Conservation (phyloP, 2,888 invertebrate species). For the Lomographa bimaculata region DNA sequence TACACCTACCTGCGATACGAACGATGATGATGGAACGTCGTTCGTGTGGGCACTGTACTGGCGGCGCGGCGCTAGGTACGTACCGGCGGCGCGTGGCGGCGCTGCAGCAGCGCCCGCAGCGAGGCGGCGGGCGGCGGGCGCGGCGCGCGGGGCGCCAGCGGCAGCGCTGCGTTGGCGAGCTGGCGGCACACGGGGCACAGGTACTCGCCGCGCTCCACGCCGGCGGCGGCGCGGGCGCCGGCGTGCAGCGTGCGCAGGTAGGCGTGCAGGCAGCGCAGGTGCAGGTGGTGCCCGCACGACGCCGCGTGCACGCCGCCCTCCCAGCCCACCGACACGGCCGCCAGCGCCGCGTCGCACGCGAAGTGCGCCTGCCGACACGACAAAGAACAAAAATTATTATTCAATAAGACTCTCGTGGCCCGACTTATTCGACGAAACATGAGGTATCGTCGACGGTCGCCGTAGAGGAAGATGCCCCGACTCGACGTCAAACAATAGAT, state of each 20-base stretch:
- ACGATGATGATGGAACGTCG: no score
- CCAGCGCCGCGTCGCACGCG: slow-evolving; percentile 44
- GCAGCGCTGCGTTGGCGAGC: slow-evolving; percentile 89
- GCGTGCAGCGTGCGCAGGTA: slow-evolving; percentile 94
- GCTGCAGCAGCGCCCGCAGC: slow-evolving; percentile 60
- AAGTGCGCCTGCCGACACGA: slow-evolving; percentile 89
- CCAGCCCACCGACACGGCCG: slow-evolving; percentile 82
- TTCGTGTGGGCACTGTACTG: no score
- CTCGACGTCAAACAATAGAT: no score
- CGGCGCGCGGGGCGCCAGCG: slow-evolving; percentile 88
- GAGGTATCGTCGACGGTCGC: no score
- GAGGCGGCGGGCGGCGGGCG: slow-evolving; percentile 74
- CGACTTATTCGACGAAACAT: no score
- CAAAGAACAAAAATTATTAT: no score
- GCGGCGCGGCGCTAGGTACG: slow-evolving; percentile 73
- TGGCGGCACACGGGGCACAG: slow-evolving; percentile 97
- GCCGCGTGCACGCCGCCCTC: slow-evolving; percentile 96
- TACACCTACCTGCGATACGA: no score
- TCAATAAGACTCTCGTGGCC: no score
- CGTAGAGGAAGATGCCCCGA: no score
- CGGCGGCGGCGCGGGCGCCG: slow-evolving; percentile 87
- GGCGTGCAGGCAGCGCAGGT: slow-evolving; percentile 95
- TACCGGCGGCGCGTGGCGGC: slow-evolving; percentile 80
- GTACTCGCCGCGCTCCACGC: slow-evolving; percentile 90
- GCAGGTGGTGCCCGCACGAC: slow-evolving; percentile 98